phyloP scores from a whole-genome alignment of 2,113 vertebrate species.

The Plecotus auritus region DNA sequence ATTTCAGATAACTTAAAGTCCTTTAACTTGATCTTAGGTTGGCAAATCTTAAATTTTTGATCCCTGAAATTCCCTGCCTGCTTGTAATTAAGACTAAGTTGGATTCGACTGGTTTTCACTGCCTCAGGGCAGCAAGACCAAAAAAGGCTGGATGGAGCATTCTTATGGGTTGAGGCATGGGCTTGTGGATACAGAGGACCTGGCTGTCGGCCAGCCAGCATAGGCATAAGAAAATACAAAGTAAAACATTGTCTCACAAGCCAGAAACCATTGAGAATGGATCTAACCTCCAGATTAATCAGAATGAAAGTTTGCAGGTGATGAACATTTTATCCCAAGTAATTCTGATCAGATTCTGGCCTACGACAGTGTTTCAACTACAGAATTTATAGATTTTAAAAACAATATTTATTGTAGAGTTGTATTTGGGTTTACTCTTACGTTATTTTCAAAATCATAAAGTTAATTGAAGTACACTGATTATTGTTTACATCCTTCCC shows the following conservation, averaged over 20 bases:
- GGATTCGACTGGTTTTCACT: slow-evolving; percentile 27
- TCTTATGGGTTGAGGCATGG: neutral
- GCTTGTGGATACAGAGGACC: neutral
- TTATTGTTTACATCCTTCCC: neutral
- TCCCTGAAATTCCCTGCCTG: slow-evolving; percentile 32
- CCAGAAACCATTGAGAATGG: neutral
- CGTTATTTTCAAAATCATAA: neutral
- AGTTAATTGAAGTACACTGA: neutral
- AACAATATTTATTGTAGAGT: neutral
- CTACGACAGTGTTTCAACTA: neutral
- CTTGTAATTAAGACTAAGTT: neutral
- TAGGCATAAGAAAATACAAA: neutral
- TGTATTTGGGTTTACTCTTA: neutral
- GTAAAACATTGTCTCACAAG: neutral
- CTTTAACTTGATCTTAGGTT: slow-evolving; percentile 18
- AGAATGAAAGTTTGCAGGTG: neutral
- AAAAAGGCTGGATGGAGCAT: neutral
- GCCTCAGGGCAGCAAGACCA: neutral
- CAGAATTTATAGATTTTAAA: neutral
- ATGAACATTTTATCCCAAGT: neutral
- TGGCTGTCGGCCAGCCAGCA: neutral
- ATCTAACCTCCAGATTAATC: neutral
- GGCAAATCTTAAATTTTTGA: neutral
- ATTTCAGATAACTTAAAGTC: neutral
- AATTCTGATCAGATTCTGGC: neutral